Percentiles rank a stretch among this genome's conserved stretches.
These are phyloP conservation scores for Temnothorax unifasciatus DNA, from an alignment of 2,888 invertebrate genomes.

Conservation along the genomic window DNA sequence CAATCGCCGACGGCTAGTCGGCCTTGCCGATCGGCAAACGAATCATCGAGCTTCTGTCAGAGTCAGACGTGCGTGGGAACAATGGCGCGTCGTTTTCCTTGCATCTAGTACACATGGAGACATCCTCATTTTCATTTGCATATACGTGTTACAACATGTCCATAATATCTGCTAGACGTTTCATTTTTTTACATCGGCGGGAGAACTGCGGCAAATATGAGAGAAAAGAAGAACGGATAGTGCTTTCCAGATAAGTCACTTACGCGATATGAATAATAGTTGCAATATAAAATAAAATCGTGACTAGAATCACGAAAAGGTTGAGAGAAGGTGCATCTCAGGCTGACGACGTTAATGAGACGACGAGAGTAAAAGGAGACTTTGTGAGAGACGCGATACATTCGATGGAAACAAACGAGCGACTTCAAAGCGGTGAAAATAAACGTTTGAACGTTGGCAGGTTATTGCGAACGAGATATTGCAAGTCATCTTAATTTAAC, in stretches of 20 bases:
- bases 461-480: constrained; percentile 42
- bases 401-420: background rate
- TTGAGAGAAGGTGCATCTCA: background rate
- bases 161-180: background rate
- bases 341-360: background rate
- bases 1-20: constrained; percentile 54
- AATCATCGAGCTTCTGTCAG: constrained; percentile 74
- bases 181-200: background rate
- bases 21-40: constrained; percentile 61
- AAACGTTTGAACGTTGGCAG: constrained; percentile 24
- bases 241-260: background rate
- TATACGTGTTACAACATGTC: background rate
- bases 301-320: background rate
- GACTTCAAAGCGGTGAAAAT: constrained; percentile 28
- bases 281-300: background rate
- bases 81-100: constrained; percentile 64
- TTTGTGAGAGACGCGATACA: background rate
- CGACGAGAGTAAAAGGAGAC: background rate
- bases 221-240: background rate
- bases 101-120: constrained; percentile 57
- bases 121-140: constrained; percentile 51
- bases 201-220: background rate
- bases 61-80: constrained; percentile 66
- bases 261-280: background rate
- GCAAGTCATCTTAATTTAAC: constrained; percentile 60